Percentiles rank a stretch among this genome's conserved stretches.
phyloP scores from a whole-genome alignment of 1,140 invertebrate genomes.

The Penaeus japonicus region DNA sequence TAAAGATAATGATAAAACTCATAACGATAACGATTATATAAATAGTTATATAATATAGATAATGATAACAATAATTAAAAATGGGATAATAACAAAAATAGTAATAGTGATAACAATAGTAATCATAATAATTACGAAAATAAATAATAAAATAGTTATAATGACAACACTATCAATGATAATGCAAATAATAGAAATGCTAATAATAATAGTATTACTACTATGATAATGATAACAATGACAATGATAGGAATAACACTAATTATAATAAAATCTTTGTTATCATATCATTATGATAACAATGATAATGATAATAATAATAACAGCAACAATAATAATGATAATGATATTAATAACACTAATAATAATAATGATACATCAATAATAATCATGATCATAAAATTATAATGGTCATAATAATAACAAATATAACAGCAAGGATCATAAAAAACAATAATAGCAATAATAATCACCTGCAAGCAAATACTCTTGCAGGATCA shows the following conservation, averaged over 20 bases:
- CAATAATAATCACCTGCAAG: too few relatives aligned
- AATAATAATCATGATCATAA: too few relatives aligned
- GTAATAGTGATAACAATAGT: neutral
- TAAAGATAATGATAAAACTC: too few relatives aligned
- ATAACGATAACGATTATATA: too few relatives aligned
- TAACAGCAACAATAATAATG: neutral
- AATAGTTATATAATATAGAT: too few relatives aligned
- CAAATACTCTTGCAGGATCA: too few relatives aligned
- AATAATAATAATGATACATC: too few relatives aligned
- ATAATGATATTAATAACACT: too few relatives aligned
- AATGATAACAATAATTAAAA: neutral
- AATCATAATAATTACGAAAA: neutral
- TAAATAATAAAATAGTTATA: neutral
- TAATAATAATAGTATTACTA: neutral
- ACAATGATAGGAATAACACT: neutral
- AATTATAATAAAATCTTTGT: neutral
- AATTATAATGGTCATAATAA: too few relatives aligned
- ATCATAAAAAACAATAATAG: too few relatives aligned
- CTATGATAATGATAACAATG: neutral
- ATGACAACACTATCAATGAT: neutral
- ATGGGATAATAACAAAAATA: slow-evolving; percentile 1
- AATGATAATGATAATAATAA: neutral
- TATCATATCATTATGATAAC: neutral
- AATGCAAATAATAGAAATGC: neutral
- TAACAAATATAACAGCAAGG: too few relatives aligned